Evolutionary conservation across 2,888 invertebrate genomes (phyloP), one percentile per base, ranked within the genome.

Genomic region (Sarcophaga carnaria): DNA sequence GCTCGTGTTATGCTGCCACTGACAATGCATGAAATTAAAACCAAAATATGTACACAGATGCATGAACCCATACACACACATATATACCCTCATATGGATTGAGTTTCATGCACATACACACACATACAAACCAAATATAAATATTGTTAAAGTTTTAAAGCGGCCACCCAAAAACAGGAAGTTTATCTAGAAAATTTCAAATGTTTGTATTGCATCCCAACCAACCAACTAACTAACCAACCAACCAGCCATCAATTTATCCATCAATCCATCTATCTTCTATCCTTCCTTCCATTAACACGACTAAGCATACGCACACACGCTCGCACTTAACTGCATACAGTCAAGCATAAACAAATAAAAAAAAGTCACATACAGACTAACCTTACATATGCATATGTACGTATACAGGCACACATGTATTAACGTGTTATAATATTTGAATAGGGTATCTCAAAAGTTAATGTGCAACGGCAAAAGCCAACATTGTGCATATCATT

Each of bases 161-260:
- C 14, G 83, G 76, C 84, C 84, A 80, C 81, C 64, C 78, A 84
- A 54, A 37, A 75, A 81, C 84, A 84, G 84, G 81, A 84, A 81
- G 81, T 87, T 82, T 79, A 82, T 67, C 71, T 67, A 75, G 74
- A 84, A 54, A 76, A 79, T 80, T 81, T 86, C 37, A 79, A 87
- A 87, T 84, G 79, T 79, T 83, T 84, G 74, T 45, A 77, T 76
- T 80, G 76, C 84, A 80, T 76, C 80, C 37, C 3, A 70, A 74
- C 77, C 67, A 60, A 77, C 78, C 66, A 72, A 62, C 20, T 72
- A 49, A 72, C 71, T 37, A 37, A 37, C 37, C 47, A 75, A 72
- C 76, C 67, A 59, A 77, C 77, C 64, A 71, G 60, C 20, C 77
- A 47, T 83, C 71, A 83, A 72, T 71, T 72, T 17, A 25, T 71